Evolutionary conservation across 2,888 invertebrate genomes (phyloP).

Genomic region (Acanthococcus lagerstroemiae): DNA sequence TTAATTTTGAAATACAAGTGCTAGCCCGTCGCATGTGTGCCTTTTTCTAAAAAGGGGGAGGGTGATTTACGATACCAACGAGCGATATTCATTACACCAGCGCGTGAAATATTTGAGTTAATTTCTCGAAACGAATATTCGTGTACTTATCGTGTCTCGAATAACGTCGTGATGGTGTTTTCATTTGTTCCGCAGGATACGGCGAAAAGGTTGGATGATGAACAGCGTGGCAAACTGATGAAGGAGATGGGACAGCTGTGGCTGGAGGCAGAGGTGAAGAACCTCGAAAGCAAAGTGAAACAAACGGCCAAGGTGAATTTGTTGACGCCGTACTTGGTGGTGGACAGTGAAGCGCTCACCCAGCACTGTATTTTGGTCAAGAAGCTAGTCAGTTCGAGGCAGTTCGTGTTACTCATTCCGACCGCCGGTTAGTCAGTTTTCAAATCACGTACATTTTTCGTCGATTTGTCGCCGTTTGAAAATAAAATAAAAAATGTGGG

Average conservation of each 20-base stretch:
- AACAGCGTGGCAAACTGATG: slow-evolving; percentile 52
- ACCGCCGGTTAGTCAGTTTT: slow-evolving; percentile 65
- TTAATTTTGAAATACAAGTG: too few species aligned
- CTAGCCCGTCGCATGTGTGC: too few species aligned
- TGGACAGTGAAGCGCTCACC: slow-evolving; percentile 71
- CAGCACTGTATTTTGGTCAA: slow-evolving; percentile 67
- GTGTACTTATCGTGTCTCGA: not conserved
- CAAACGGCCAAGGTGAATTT: slow-evolving; percentile 44
- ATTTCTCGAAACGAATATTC: not conserved
- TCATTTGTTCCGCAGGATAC: slow-evolving; percentile 9
- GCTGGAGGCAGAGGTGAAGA: slow-evolving; percentile 77
- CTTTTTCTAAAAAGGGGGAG: too few species aligned
- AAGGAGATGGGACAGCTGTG: slow-evolving; percentile 81
- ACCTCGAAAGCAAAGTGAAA: slow-evolving; percentile 62
- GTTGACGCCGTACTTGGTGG: slow-evolving; percentile 65
- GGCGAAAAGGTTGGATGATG: slow-evolving; percentile 8
- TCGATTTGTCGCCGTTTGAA: not conserved
- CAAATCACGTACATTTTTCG: not conserved
- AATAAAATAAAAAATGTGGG: too few species aligned
- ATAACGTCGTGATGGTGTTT: not conserved
- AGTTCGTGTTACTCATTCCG: slow-evolving; percentile 80
- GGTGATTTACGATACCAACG: too few species aligned
- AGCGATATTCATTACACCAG: not conserved
- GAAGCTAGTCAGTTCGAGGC: slow-evolving; percentile 67
- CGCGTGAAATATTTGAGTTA: not conserved